Base-by-base conservation (phyloP, 2,888 invertebrate genomes). In the Hanleya hanleyi region DNA sequence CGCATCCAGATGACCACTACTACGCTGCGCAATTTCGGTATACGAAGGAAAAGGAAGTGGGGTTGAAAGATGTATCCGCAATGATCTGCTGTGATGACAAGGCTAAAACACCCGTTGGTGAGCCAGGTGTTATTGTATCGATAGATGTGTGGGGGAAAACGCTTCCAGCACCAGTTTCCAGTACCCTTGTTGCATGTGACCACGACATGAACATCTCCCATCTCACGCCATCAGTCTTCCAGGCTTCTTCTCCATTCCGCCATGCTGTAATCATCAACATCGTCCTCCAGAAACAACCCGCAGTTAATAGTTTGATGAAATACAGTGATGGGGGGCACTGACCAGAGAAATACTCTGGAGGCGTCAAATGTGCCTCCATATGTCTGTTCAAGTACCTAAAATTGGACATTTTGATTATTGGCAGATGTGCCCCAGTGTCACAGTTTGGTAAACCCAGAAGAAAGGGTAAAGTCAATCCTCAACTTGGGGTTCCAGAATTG, bases 401-500 rank as follows among this genome's bases (percentile, higher is more conserved):
- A 37, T 37, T 79, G 5, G 79, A 78, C 49, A 68, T 79, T 72
- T 18, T 76, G 12, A 67, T 77, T 15, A 12, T 50, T 15, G 75
- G 69, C 15, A 41, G 75, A 29, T 79, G 76, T 76, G 79, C 77
- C 5, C 77, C 74, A 37, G 77, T n/a, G 78, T 5, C 77, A 79
- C 37, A 75, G 74, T 36, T 79, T 57, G 37, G 22, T 18, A n/a
- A 79, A 79, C 41, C 75, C 77, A 33, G 75, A 74, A 41, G 78
- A 79, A 49, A 64, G 73, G 33, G 68, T 77, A 1, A 75, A 73
- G 75, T 67, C 69, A 1, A 62, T 78, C 12, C 35, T 73, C 41
- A 71, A 79, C 51, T 41, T 50, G 7, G 68, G 29, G 4, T 33
- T 67, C 6, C 32, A 67, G 68, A 67, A 67, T 7, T 67, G 68